Conservation (phyloP, 2,888 invertebrate species). For the Phytoseiulus persimilis region DNA sequence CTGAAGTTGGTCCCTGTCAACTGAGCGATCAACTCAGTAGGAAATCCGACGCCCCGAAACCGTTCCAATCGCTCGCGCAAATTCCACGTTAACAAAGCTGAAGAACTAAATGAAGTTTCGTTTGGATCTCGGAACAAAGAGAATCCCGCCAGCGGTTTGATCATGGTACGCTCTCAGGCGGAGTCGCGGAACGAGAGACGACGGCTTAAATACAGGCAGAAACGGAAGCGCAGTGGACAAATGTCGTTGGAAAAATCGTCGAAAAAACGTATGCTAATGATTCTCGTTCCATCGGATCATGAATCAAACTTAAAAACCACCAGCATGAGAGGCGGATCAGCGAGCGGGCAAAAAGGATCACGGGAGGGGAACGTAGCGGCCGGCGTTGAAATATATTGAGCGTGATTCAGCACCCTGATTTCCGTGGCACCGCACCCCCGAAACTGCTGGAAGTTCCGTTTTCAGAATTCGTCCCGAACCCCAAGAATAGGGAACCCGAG, state of each 20-base stretch:
- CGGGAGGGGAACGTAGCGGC: no score
- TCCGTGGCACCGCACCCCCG: no score
- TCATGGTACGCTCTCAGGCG: background rate
- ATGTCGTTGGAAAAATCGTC: background rate
- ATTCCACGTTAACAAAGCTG: no score
- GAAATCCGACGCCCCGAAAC: no score
- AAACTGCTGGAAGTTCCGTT: no score
- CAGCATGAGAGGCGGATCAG: background rate
- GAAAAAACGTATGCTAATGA: background rate
- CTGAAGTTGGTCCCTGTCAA: no score
- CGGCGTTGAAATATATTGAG: background rate
- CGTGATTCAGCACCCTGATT: background rate
- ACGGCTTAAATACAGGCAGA: background rate
- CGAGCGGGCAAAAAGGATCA: no score
- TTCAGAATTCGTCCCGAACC: no score
- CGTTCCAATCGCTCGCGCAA: no score
- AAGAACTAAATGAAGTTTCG: no score
- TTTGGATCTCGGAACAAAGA: background rate
- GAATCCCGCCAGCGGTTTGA: background rate
- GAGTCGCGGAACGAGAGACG: background rate
- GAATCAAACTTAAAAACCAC: background rate
- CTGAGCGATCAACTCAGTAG: no score
- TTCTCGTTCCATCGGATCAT: background rate
- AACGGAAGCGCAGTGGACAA: background rate
- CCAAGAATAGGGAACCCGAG: no score